A percentile compares a stretch with the other conserved stretches of the same genome.
Evolutionary conservation across 2,888 invertebrate genomes (phyloP).

Genomic region (Blomia tropicalis): DNA sequence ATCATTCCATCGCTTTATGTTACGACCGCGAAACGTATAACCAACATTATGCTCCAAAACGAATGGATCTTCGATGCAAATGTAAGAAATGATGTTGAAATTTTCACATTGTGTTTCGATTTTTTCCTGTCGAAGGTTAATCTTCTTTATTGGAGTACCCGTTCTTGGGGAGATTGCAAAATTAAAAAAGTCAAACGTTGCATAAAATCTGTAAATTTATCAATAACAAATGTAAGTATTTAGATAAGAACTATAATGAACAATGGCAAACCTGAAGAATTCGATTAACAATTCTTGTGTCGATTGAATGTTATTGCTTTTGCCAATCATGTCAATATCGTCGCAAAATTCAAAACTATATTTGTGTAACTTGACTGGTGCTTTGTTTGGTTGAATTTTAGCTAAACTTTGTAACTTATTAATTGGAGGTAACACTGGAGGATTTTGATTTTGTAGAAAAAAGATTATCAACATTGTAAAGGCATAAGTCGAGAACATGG

Average conservation of each 20-base stretch:
- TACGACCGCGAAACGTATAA: background rate
- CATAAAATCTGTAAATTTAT: background rate
- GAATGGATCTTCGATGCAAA: constrained; percentile 16
- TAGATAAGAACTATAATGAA: background rate
- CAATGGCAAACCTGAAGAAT: background rate
- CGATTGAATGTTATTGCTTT: background rate
- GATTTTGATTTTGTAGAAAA: constrained; percentile 5
- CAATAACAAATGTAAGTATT: background rate
- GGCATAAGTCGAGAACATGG: background rate
- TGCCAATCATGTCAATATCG: constrained; percentile 1
- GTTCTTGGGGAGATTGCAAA: background rate
- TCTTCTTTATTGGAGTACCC: background rate
- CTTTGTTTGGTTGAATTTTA: background rate
- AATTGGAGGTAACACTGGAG: constrained; percentile 4
- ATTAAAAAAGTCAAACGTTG: background rate
- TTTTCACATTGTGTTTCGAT: background rate
- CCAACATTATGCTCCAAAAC: constrained; percentile 16
- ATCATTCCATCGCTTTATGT: background rate
- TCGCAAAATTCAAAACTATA: constrained; percentile 3
- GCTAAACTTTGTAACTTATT: background rate
- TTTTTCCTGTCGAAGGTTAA: background rate
- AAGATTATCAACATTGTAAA: constrained; percentile 15
- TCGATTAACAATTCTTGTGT: background rate
- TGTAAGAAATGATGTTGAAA: background rate
- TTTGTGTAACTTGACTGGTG: background rate